phyloP scores from a whole-genome alignment of 2,797 vertebrate species.

The Periophthalmus magnuspinnatus region DNA sequence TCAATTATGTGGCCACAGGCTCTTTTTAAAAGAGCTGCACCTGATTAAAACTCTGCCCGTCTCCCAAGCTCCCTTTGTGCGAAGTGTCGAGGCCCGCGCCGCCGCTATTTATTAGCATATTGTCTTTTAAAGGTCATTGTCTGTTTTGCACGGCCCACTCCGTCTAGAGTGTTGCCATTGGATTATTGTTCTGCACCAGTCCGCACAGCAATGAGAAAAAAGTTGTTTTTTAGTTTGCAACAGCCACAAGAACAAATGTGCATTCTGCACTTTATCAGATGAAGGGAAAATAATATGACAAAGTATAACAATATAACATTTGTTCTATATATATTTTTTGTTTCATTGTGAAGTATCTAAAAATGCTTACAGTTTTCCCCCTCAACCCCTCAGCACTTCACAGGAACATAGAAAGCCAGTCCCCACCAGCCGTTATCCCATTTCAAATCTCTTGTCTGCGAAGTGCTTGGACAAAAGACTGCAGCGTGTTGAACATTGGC shows the following conservation, averaged over 20 bases:
- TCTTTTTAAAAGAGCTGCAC: slow-evolving; percentile 74
- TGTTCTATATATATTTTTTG: not conserved
- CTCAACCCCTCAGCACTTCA: slow-evolving; percentile 9
- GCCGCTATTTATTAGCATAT: slow-evolving; percentile 81
- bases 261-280: slow-evolving; percentile 3
- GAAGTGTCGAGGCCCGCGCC: slow-evolving; percentile 68
- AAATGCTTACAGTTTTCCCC: not conserved
- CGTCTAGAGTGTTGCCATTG: slow-evolving; percentile 64
- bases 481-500: slow-evolving; percentile 68
- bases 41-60: slow-evolving; percentile 78
- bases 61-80: slow-evolving; percentile 77
- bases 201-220: slow-evolving; percentile 33
- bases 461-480: slow-evolving; percentile 59
- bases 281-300: not conserved
- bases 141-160: slow-evolving; percentile 75
- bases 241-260: slow-evolving; percentile 17
- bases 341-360: not conserved
- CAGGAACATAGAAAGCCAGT: slow-evolving; percentile 12
- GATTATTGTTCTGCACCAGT: slow-evolving; percentile 68
- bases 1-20: slow-evolving; percentile 80
- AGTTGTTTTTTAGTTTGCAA: slow-evolving; percentile 43
- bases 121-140: slow-evolving; percentile 80
- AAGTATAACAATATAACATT: not conserved
- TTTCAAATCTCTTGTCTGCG: slow-evolving; percentile 54
- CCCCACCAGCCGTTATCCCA: slow-evolving; percentile 40